Evolutionary conservation across 2,888 invertebrate species (phyloP), one percentile per base, ranked within the genome.

Genomic region (Drosophila anomalipes): DNA sequence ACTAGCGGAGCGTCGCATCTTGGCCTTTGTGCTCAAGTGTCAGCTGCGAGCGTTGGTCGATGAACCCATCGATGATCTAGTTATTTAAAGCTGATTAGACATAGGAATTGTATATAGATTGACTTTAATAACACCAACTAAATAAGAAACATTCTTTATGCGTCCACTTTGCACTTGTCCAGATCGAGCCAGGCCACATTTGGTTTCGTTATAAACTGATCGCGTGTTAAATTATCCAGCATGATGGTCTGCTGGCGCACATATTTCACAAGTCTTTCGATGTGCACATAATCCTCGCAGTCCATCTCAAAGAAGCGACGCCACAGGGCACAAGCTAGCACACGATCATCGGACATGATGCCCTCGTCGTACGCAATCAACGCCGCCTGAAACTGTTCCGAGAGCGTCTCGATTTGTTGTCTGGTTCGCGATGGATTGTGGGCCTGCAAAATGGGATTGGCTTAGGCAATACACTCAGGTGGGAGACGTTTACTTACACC

Each of bases 321-420:
- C 98, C 98, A 98, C 19, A 98, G 86, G 0, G 98, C 97, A 30
- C 95, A 95, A 37, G 98, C 98, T 77, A 98, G 92, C 9, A 96
- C 94, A 85, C 94, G 95, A 91, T 98, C 98, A 91, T 96, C 95
- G 19, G 95, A 94, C 82, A 95, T 94, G 22, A 98, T 93, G 4
- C 98, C 98, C 94, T 98, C 98, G 93, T 98, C 98, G 90, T 98
- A 98, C 1, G 95, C 95, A 70, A 98, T 95, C 19, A 98, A 91
- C 9, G 97, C 95, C 1, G 97, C 97, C 94, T 97, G 96, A 92
- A 98, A 97, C 90, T 98, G 97, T 82, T 97, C 95, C 1, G 96
- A 96, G 30, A 98, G 92, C 64, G 95, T 95, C 39, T 94, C 84
- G 1, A 97, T 94, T 93, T 97, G 96, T 67, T 94, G 94, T 68